Evolutionary conservation across 2,888 invertebrate species (phyloP).

Genomic region (Galerucella pusilla): DNA sequence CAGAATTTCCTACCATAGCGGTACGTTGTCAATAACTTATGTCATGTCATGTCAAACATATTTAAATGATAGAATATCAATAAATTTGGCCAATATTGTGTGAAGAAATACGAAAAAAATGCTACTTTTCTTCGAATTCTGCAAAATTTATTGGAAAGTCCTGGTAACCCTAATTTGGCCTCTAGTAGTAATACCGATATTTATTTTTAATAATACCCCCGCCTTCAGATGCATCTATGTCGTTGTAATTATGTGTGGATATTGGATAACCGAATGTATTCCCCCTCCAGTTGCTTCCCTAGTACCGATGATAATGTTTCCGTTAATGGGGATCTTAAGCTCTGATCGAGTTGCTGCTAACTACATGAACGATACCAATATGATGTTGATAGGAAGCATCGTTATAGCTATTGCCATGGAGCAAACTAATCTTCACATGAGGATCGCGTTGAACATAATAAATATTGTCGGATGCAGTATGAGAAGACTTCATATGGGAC

Average conservation of each 20-base stretch:
- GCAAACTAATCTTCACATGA: slow-evolving; percentile 86
- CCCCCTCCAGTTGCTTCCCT: slow-evolving; percentile 86
- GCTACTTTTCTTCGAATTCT: slow-evolving; percentile 2
- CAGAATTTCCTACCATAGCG: too few relatives aligned
- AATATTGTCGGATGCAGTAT: slow-evolving; percentile 64
- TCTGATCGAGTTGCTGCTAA: slow-evolving; percentile 71
- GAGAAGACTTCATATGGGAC: slow-evolving; percentile 80
- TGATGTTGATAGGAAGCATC: slow-evolving; percentile 90
- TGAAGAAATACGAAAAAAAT: neutral
- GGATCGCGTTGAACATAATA: slow-evolving; percentile 86
- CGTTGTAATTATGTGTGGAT: slow-evolving; percentile 78
- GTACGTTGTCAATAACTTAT: neutral
- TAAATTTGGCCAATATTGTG: neutral
- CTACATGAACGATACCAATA: slow-evolving; percentile 83
- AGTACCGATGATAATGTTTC: slow-evolving; percentile 84
- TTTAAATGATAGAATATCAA: neutral
- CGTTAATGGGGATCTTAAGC: slow-evolving; percentile 81
- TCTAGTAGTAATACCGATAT: slow-evolving; percentile 74
- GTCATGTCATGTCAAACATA: neutral
- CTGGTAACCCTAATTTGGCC: slow-evolving; percentile 77
- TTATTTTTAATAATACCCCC: slow-evolving; percentile 70
- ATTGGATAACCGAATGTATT: slow-evolving; percentile 77
- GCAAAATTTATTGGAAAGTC: slow-evolving; percentile 77
- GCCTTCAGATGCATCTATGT: slow-evolving; percentile 82
- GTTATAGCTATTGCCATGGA: slow-evolving; percentile 92